Base-by-base conservation (phyloP, 1,140 invertebrate genomes). In the Anastrepha ludens region DNA sequence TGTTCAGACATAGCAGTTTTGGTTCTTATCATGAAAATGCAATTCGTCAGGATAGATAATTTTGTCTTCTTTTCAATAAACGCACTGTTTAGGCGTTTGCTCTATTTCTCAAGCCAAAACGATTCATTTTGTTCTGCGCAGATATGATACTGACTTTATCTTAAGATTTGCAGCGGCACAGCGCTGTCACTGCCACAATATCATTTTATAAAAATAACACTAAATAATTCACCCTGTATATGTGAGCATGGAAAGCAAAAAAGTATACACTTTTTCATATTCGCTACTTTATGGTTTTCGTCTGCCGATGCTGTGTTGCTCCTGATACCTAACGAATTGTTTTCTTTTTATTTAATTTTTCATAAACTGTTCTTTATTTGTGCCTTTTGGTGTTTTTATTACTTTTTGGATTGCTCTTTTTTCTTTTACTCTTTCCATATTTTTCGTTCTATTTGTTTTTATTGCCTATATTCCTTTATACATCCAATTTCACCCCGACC, bases 241-340 rank as follows among this genome's bases (percentile, higher is more conserved):
- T 55, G 50, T 55, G 50, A 11, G 11, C 41, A 2, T 55, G 47
- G 47, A 3, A 81, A 58, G 74, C 74, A n/a, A 9, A 81, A 81
- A 55, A 81, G 11, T 13, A 55, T 55, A 20, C 9, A 55, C 50
- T 47, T 81, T 81, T 44, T 81, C 74, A 81, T 55, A 81, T 81
- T 81, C 74, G 74, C n/a, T n/a, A 20, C 47, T 81, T 50, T 81
- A 81, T 81, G 74, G 74, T n/a, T 81, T 81, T 81, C 74, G 44
- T 81, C 74, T 55, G 74, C 41, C 74, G 8, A n/a, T 55, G 41
- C 47, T 9, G 41, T 29, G 7, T 29, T 81, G n/a, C 74, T 81
- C 50, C 74, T 81, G 47, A 47, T 81, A 50, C 15, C 47, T 81
- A 55, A 20, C 74, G 74, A 20, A 6, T 81, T 81, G 20, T 81